Base-by-base conservation (phyloP, 2,888 invertebrate species). In the Heterodera filipjevi region DNA sequence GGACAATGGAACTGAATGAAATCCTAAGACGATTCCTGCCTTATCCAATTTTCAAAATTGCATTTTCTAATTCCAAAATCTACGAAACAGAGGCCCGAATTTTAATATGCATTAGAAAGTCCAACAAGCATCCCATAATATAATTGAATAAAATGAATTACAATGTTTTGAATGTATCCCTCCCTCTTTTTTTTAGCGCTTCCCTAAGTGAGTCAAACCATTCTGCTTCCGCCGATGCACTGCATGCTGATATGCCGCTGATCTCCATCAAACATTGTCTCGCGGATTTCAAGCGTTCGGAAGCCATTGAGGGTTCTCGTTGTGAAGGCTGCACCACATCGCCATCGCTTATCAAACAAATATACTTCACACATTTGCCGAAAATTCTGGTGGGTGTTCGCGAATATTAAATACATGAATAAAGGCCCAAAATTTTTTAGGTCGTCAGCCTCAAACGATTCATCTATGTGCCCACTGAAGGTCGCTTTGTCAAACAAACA, bases 361-460 rank as follows among this genome's bases (percentile, higher is more conserved):
- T 96, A 89, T 94, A 95, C 90, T 94, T 96, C 76, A 96, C 95
- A 95, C 92, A 94, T 84, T 90, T 95, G 84, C 96, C 95, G 79
- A 95, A 95, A 19, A 93, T 95, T 86, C 91, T 96, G 90, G 95
- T 95, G 86, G 39, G 19, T 14, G n/a, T 39, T 32, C 14, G 16
- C 16, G 3, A 5, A 49, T 49, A 8, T 16, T 49, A 14, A 0
- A 49, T 49, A n/a, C n/a, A n/a, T 49, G 19, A 49, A 14, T 19
- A 16, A 19, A 16, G 10, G 10, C 27, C 1, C 1, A 10, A n/a
- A 3, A 8, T 59, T 59, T 59, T 19, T 19, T 87, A 95, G 95
- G 94, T 96, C 88, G 92, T 96, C 76, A 95, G 96, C 90, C 91
- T 96, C 83, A 96, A 96, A 90, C 93, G 96, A 2, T 96, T 96